Percentiles rank a stretch among this genome's conserved stretches.
Conservation (phyloP, 2,888 invertebrate species). For the Melieria crassipennis region DNA sequence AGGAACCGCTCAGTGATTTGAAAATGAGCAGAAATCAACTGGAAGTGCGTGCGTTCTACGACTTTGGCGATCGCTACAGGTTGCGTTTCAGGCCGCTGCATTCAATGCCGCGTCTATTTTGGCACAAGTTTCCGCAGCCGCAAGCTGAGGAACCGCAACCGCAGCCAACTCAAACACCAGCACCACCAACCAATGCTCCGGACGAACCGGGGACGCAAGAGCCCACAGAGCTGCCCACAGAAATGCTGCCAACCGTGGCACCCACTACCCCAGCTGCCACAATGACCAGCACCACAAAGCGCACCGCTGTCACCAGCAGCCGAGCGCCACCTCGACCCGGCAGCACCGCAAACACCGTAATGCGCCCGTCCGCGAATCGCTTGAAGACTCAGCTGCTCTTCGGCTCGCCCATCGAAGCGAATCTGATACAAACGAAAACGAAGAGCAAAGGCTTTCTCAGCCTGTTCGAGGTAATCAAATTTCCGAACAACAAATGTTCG, state of each 20-base stretch:
- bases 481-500: slow-evolving; percentile 73
- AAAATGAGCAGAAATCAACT: not conserved
- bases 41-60: slow-evolving; percentile 33
- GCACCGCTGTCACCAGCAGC: slow-evolving; percentile 32
- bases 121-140: slow-evolving; percentile 49
- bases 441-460: slow-evolving; percentile 70
- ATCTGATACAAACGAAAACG: slow-evolving; percentile 54
- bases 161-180: slow-evolving; percentile 33
- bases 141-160: slow-evolving; percentile 42
- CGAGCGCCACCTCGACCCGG: not conserved
- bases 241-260: not conserved
- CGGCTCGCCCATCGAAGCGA: slow-evolving; percentile 55
- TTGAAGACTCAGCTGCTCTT: slow-evolving; percentile 55
- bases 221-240: slow-evolving; percentile 30
- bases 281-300: not conserved
- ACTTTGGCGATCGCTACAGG: slow-evolving; percentile 47
- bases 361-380: slow-evolving; percentile 46
- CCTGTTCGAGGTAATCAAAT: slow-evolving; percentile 77
- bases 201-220: slow-evolving; percentile 28
- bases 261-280: not conserved
- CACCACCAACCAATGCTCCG: slow-evolving; percentile 24
- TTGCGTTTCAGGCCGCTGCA: slow-evolving; percentile 51
- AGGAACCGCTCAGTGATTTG: slow-evolving; percentile 8
- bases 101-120: slow-evolving; percentile 44
- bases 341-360: slow-evolving; percentile 47